These are phyloP conservation scores for Helarctos malayanus DNA, from an alignment of 2,797 vertebrate species.

Conservation along the genomic window DNA sequence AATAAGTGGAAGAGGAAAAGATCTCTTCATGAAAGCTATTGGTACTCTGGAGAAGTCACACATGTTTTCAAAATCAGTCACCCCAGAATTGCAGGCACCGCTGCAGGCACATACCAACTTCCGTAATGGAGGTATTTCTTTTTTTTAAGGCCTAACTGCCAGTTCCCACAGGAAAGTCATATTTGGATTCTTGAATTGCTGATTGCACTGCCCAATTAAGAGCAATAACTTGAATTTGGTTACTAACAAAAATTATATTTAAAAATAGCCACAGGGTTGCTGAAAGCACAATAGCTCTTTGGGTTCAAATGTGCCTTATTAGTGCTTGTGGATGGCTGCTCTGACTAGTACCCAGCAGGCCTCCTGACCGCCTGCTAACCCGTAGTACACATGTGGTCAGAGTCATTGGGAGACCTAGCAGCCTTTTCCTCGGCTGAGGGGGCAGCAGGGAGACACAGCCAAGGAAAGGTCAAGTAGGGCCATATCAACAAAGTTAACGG, in stretches of 20 bases:
- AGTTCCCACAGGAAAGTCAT: not conserved
- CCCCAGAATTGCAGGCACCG: not conserved
- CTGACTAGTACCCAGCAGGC: not conserved
- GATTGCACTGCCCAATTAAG: not conserved
- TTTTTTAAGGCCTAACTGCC: not conserved
- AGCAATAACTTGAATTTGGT: not conserved
- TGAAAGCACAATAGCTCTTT: not conserved
- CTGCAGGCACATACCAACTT: not conserved
- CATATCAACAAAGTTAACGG: not conserved
- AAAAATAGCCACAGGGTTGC: not conserved
- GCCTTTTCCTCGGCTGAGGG: not conserved
- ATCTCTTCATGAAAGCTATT: not conserved
- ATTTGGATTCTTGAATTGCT: not conserved
- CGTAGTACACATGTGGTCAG: not conserved
- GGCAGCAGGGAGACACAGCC: not conserved
- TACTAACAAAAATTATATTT: not conserved
- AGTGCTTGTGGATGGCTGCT: not conserved
- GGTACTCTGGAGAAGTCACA: conserved; percentile 13
- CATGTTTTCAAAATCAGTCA: not conserved
- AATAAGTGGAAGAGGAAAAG: not conserved
- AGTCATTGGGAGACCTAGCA: not conserved
- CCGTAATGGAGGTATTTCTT: not conserved
- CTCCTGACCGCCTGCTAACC: not conserved
- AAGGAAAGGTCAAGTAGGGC: not conserved
- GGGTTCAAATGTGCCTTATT: not conserved